Conservation (phyloP, 2,113 vertebrate genomes). For the Danionella cerebrum region DNA sequence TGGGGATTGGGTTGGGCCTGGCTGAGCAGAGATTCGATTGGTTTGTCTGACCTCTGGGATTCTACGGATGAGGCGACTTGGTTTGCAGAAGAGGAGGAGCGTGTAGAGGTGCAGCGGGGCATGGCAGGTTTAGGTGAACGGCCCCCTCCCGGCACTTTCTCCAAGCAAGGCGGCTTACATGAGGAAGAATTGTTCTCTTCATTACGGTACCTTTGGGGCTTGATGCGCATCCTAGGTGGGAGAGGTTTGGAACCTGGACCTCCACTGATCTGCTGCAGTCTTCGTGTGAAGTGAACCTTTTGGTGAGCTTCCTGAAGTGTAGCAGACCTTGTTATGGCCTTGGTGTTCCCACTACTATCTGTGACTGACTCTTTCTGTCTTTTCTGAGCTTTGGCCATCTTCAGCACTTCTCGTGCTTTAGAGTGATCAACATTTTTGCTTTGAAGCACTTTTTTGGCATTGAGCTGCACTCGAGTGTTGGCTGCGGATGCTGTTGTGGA, state of each 20-base stretch:
- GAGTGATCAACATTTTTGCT: slow-evolving; percentile 83
- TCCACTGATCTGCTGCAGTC: slow-evolving; percentile 81
- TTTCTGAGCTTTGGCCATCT: slow-evolving; percentile 81
- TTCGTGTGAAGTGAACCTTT: slow-evolving; percentile 91
- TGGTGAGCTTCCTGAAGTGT: slow-evolving; percentile 76
- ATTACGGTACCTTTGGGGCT: slow-evolving; percentile 95
- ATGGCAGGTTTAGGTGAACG: slow-evolving; percentile 68
- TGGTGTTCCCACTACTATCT: slow-evolving; percentile 19
- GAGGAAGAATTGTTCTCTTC: slow-evolving; percentile 85
- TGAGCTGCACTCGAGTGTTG: slow-evolving; percentile 72
- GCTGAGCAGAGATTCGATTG: slow-evolving; percentile 38
- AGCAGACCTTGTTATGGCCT: slow-evolving; percentile 53
- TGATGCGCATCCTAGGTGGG: slow-evolving; percentile 87
- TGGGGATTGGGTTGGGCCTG: slow-evolving; percentile 19
- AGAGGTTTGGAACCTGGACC: slow-evolving; percentile 59
- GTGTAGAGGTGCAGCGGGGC: slow-evolving; percentile 56
- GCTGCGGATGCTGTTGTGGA: slow-evolving; percentile 51
- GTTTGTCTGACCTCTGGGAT: slow-evolving; percentile 67
- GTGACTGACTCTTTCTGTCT: slow-evolving; percentile 63
- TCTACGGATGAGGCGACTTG: slow-evolving; percentile 53
- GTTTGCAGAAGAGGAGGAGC: slow-evolving; percentile 55
- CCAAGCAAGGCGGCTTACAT: slow-evolving; percentile 75
- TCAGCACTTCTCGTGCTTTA: slow-evolving; percentile 82
- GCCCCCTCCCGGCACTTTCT: slow-evolving; percentile 73
- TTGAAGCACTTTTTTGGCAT: slow-evolving; percentile 86